Percentiles rank a stretch among this genome's conserved stretches.
Conservation (phyloP, 1,140 invertebrate species). For the Cheumatopsyche charites region DNA sequence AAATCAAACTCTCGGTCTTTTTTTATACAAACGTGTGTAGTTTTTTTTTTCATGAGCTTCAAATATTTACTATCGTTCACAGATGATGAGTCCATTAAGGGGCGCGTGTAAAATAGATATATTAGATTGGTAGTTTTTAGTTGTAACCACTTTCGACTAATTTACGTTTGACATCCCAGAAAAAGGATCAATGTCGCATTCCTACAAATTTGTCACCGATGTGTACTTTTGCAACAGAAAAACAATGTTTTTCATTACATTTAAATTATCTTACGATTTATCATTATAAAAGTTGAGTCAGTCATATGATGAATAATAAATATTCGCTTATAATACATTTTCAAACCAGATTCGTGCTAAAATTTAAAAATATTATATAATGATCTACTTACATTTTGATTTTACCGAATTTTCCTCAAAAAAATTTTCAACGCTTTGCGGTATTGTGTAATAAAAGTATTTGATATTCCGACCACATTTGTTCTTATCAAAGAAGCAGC, state of each 20-base stretch:
- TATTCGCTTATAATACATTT: too few relatives aligned
- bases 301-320: too few relatives aligned
- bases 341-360: too few relatives aligned
- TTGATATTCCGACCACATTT: not conserved
- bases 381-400: too few relatives aligned
- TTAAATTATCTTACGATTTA: too few relatives aligned
- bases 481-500: too few relatives aligned
- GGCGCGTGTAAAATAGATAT: constrained; percentile 29
- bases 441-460: not conserved
- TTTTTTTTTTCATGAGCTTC: constrained; percentile 11
- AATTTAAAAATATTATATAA: too few relatives aligned
- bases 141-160: constrained; percentile 28
- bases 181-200: constrained; percentile 7
- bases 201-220: constrained; percentile 11
- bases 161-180: constrained; percentile 28
- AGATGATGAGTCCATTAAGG: constrained; percentile 34
- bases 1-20: constrained; percentile 2
- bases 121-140: constrained; percentile 1
- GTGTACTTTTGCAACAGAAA: constrained; percentile 17
- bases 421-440: not conserved
- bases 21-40: too few relatives aligned
- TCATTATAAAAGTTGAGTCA: too few relatives aligned
- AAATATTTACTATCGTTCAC: constrained; percentile 27
- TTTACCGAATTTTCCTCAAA: too few relatives aligned
- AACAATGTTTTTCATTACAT: constrained; percentile 1